Conservation (phyloP, 2,113 vertebrate genomes). For the Larimichthys crocea region DNA sequence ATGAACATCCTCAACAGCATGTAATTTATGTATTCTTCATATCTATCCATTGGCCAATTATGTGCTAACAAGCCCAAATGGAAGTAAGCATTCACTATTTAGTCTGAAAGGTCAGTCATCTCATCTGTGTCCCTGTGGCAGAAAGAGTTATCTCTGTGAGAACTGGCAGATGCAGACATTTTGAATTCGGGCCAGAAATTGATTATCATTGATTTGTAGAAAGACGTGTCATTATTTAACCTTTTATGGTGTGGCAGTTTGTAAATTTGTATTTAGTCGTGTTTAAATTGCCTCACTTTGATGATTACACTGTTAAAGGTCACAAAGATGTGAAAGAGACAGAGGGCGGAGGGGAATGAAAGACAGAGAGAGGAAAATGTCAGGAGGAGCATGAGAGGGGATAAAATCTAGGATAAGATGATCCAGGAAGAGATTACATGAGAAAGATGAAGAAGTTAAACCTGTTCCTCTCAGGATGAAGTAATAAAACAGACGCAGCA, state of each 20-base stretch:
- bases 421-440: background rate
- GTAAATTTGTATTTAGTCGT: slow-evolving; percentile 40
- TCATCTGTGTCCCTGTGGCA: slow-evolving; percentile 2
- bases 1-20: background rate
- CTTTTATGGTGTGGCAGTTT: slow-evolving; percentile 32
- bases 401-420: background rate
- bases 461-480: background rate
- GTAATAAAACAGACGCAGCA: background rate
- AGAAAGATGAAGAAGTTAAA: background rate
- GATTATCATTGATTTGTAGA: slow-evolving; percentile 40
- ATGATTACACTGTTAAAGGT: slow-evolving; percentile 62
- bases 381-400: background rate
- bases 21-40: slow-evolving; percentile 48
- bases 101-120: slow-evolving; percentile 54
- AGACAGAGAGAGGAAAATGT: background rate
- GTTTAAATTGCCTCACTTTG: slow-evolving; percentile 61
- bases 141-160: slow-evolving; percentile 30
- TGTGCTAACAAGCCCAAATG: slow-evolving; percentile 34
- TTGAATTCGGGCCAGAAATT: slow-evolving; percentile 35
- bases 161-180: slow-evolving; percentile 40
- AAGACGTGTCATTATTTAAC: slow-evolving; percentile 48
- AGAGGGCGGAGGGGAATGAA: slow-evolving; percentile 18
- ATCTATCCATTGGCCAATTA: slow-evolving; percentile 36
- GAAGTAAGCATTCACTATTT: slow-evolving; percentile 29
- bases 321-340: slow-evolving; percentile 40